Conservation (phyloP, 2,888 invertebrate species). For the Sussaba pulchella region DNA sequence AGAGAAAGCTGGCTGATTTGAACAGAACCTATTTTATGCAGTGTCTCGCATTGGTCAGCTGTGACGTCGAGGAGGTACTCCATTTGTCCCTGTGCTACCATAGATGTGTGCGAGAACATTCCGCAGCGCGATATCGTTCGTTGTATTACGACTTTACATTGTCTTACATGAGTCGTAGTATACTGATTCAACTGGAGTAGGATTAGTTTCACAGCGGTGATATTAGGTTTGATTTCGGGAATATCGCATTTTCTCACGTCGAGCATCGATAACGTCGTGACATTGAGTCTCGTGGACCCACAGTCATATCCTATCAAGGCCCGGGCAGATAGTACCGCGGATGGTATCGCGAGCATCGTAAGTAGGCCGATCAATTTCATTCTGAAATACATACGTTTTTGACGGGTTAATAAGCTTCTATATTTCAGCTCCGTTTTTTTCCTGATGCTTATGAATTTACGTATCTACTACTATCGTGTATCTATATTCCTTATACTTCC, state of each 20-base stretch:
- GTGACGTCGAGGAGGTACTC: neutral
- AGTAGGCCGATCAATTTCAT: too few species aligned
- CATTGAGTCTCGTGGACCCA: neutral
- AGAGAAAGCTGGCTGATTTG: neutral
- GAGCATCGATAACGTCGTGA: neutral
- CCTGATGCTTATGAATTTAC: too few species aligned
- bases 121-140: neutral
- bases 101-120: neutral
- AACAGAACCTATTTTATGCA: neutral
- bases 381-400: too few species aligned
- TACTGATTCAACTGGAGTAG: neutral
- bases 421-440: too few species aligned
- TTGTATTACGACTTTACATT: neutral
- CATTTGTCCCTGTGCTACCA: neutral
- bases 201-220: neutral
- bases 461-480: too few species aligned
- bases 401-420: too few species aligned
- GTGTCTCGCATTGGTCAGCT: neutral
- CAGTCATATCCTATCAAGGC: neutral
- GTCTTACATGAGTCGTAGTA: neutral
- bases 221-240: neutral
- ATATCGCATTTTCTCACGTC: conserved; percentile 4
- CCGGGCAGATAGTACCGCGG: neutral
- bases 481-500: too few species aligned
- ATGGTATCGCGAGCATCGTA: neutral